Evolutionary conservation across 2,113 vertebrate species (phyloP), one percentile per base, ranked within the genome.

Genomic region (Zosterops lateralis): DNA sequence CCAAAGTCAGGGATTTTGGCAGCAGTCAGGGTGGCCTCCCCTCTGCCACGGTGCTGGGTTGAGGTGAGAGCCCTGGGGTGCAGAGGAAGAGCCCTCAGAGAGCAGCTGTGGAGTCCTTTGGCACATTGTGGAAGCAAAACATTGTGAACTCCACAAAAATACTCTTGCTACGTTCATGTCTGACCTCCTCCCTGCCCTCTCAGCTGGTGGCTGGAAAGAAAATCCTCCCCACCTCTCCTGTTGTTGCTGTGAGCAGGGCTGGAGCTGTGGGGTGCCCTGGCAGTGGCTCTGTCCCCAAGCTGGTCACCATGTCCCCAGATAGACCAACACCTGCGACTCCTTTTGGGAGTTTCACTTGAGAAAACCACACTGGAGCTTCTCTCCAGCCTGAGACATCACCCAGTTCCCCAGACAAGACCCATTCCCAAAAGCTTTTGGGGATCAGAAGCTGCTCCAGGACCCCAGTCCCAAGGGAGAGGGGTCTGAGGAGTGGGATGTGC

Each of bases 91-190:
- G 48, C 40, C 58, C 50, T 29, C 53, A 58, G 25, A 36, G 34
- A 48, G 79, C 22, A 36, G 20, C 3, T 21, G 28, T 6, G 45
- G 75, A 62, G n/a, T 66, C 38, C 56, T 78, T 57, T 53, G 54
- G 66, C 25, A 36, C 17, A 3, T 4, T 66, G 62, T 51, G 26
- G 62, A 51, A 31, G 29, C 10, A 29, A 51, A 79, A 14, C 0
- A 0, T 4, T 8, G 25, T 28, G 22, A 95, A 34, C 44, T 38
- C 32, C 54, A 38, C 1, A 34, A 34, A 70, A 78, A 82, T 25
- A 53, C 36, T 83, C 53, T 54, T 50, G 38, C 45, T 0, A 0
- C 12, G 42, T 7, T 34, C 26, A 2, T 22, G 28, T 6, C 67
- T 54, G 66, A 60, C 17, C 48, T 72, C 32, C 72, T 72, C n/a